phyloP scores from a whole-genome alignment of 1,140 invertebrate genomes.

The Hypothenemus hampei region DNA sequence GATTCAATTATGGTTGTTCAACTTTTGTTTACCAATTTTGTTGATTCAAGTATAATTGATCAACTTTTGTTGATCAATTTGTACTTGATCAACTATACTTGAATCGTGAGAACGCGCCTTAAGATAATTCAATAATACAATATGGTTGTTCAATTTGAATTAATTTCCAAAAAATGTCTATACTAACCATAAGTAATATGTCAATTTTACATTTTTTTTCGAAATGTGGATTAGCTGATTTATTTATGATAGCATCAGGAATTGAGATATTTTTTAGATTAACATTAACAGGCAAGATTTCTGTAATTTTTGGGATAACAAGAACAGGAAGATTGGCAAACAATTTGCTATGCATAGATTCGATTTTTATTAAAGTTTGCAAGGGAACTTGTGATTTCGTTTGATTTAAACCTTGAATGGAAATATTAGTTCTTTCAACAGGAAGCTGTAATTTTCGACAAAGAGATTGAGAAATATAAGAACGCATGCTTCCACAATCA shows the following conservation, averaged over 20 bases:
- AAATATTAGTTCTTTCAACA: background rate
- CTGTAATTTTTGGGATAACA: background rate
- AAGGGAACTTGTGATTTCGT: background rate
- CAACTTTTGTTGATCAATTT: too few species aligned
- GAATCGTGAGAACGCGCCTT: too few species aligned
- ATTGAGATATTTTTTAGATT: slow-evolving; percentile 12
- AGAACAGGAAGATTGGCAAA: background rate
- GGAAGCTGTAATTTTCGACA: slow-evolving; percentile 2
- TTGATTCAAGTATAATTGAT: too few species aligned
- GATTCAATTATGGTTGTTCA: too few species aligned
- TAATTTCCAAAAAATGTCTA: slow-evolving; percentile 27
- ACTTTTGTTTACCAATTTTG: too few species aligned
- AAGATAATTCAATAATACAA: slow-evolving; percentile 11
- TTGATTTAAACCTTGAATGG: background rate
- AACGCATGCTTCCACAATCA: background rate
- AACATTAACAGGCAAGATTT: background rate
- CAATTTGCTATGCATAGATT: background rate
- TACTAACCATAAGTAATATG: slow-evolving; percentile 22
- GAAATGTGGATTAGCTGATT: slow-evolving; percentile 22
- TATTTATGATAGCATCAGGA: slow-evolving; percentile 11
- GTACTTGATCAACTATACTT: too few species aligned
- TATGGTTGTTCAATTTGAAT: slow-evolving; percentile 17
- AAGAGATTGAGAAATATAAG: background rate
- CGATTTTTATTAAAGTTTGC: background rate
- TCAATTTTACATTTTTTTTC: slow-evolving; percentile 14